Evolutionary conservation across 2,888 invertebrate species (phyloP), one percentile per base, ranked within the genome.

Genomic region (Lasioglossum marginatum): DNA sequence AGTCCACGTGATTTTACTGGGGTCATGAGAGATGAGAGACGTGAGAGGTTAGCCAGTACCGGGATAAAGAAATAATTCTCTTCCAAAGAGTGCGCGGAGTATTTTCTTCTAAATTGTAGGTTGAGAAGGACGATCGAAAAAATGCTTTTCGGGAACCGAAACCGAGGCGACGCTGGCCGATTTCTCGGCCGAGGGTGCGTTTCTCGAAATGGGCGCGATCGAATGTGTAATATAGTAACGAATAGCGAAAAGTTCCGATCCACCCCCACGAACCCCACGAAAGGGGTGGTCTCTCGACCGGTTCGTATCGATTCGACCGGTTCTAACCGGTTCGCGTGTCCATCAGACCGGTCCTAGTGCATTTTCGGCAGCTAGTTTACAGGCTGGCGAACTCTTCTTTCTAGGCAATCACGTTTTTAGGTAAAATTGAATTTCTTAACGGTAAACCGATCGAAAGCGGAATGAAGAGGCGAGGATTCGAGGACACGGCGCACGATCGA

Each of bases 371-470:
- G 85, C 86, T 88, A 82, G 60, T 82, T 77, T 77, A 48, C n/a
- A 52, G 82, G 85, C 85, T 87, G 87, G 77, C 87, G 82, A 87
- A 83, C 82, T 87, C 88, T 87, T 91, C 92, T 90, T 72, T 86
- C 88, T 93, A 93, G 93, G 92, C 90, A 93, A 93, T 93, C 92
- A 91, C 86, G 82, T 90, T 92, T 68, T 93, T 93, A 93, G 93
- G 91, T 72, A 72, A 72, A 90, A 91, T 93, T 93, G 90, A 88
- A 91, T 90, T 92, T 91, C 87, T 76, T 88, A 88, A 88, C 88
- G 83, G 77, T 89, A 89, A 23, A 90, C 77, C 80, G 86, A 75
- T 82, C 77, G 74, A 10, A 68, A 71, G 77, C 79, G 73, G 27
- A 31, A 52, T 31, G 52, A 52, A 40, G 52, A 37, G n/a, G 70